phyloP scores from a whole-genome alignment of 1,140 invertebrate species.

The Akabosia matsudoensis region DNA sequence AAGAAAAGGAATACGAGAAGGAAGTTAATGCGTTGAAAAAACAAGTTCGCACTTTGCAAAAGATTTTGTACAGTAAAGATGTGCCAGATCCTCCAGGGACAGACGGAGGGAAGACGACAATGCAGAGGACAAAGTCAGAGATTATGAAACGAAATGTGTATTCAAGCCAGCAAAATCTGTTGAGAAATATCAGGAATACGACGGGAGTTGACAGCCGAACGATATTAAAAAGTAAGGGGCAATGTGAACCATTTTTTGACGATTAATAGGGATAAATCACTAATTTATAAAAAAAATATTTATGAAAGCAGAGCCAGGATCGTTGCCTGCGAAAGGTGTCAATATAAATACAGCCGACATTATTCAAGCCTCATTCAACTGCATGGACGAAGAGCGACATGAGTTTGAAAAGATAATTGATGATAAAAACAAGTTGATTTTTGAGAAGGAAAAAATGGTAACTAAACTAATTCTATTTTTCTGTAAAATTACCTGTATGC shows the following conservation, averaged over 20 bases:
- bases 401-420: conserved; percentile 37
- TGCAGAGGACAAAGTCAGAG: conserved; percentile 30
- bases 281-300: too few relatives aligned
- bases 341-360: not conserved
- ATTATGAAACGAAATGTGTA: conserved; percentile 25
- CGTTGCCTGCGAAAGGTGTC: not conserved
- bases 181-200: not conserved
- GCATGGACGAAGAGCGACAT: conserved; percentile 33
- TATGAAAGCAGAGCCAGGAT: not conserved
- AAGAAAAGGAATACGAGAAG: conserved; percentile 43
- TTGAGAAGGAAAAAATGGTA: conserved; percentile 31
- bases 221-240: not conserved
- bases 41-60: conserved; percentile 43
- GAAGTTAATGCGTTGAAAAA: conserved; percentile 37
- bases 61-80: conserved; percentile 43
- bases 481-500: too few relatives aligned
- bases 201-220: not conserved
- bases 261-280: too few relatives aligned
- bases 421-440: conserved; percentile 28
- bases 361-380: conserved; percentile 26
- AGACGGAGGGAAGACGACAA: not conserved
- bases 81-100: conserved; percentile 10
- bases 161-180: not conserved
- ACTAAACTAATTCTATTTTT: not conserved
- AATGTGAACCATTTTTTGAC: not conserved